A percentile compares a stretch with the other conserved stretches of the same genome.
Conservation (phyloP, 2,113 vertebrate species). For the Dinomys branickii region DNA sequence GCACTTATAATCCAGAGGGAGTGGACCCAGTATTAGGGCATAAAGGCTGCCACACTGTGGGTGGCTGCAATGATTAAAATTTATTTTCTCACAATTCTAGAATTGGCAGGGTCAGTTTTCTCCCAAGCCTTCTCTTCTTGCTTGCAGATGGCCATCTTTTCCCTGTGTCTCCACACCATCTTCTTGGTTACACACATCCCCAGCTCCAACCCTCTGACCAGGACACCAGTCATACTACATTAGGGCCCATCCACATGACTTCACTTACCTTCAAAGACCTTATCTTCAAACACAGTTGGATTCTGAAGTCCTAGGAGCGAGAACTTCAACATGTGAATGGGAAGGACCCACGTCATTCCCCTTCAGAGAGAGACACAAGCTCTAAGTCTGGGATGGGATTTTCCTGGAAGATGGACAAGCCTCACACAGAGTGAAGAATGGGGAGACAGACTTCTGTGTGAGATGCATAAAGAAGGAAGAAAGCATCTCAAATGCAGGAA, state of each 20-base stretch:
- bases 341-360: not conserved
- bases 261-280: not conserved
- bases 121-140: not conserved
- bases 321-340: not conserved
- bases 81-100: not conserved
- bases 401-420: not conserved
- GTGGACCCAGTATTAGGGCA: no score
- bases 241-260: not conserved
- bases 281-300: not conserved
- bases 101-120: not conserved
- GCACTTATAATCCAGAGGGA: not conserved
- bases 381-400: not conserved
- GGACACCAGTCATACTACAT: not conserved
- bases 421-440: not conserved
- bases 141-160: not conserved
- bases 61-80: not conserved
- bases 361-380: not conserved
- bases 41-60: not conserved
- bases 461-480: not conserved
- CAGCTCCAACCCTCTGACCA: not conserved
- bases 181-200: no score
- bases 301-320: not conserved
- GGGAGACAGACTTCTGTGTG: not conserved
- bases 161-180: fast-evolving
- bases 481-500: not conserved